These are phyloP conservation scores for Phoenicopterus ruber DNA, from an alignment of 2,113 vertebrate genomes.

Conservation along the genomic window DNA sequence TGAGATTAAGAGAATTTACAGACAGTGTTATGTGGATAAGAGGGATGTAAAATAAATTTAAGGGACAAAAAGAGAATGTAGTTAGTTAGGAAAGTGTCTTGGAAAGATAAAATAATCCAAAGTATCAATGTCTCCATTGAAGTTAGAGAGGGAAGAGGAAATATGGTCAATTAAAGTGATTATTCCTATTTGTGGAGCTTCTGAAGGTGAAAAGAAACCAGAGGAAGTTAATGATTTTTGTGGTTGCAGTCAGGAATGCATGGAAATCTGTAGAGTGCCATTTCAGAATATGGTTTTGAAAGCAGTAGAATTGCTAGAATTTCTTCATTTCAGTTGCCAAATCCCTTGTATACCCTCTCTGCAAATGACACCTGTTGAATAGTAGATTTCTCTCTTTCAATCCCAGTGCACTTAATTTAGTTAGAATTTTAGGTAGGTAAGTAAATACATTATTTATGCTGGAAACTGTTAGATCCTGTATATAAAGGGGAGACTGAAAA, in stretches of 20 bases:
- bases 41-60: neutral
- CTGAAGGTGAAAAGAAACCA: neutral
- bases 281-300: neutral
- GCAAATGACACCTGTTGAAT: neutral
- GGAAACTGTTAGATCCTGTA: conserved; percentile 32
- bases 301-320: neutral
- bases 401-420: neutral
- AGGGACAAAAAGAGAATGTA: neutral
- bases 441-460: conserved; percentile 45
- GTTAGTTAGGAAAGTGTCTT: neutral
- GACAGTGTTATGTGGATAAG: neutral
- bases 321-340: neutral
- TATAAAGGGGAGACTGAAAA: conserved; percentile 34
- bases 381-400: neutral
- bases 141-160: neutral
- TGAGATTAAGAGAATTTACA: neutral
- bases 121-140: neutral
- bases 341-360: neutral
- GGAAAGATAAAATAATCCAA: neutral
- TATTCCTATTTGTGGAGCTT: neutral
- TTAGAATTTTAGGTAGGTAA: neutral
- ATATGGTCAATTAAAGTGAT: neutral
- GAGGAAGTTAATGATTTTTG: neutral
- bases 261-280: neutral
- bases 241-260: neutral